A percentile compares a stretch with the other conserved stretches of the same genome.
These are phyloP conservation scores for Notarius lentiginosus DNA, from an alignment of 2,113 vertebrate species.

Conservation along the genomic window DNA sequence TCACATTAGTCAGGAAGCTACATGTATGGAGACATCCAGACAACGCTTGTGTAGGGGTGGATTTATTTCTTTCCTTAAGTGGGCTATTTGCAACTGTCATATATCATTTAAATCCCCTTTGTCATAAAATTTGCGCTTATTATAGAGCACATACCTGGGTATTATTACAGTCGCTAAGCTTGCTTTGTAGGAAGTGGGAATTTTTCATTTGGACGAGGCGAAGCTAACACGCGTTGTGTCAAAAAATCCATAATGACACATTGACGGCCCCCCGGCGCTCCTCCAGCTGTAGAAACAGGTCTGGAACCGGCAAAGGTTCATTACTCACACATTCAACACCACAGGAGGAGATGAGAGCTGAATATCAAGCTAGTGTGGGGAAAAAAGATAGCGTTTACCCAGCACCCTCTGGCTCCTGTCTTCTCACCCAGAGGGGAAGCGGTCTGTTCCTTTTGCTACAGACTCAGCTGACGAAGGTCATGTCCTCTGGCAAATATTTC, in stretches of 20 bases:
- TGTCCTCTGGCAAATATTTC: constrained; percentile 29
- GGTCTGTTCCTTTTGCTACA: constrained; percentile 46
- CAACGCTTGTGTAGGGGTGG: not conserved
- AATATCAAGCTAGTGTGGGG: constrained; percentile 52
- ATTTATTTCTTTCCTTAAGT: constrained; percentile 23
- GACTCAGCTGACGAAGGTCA: constrained; percentile 41
- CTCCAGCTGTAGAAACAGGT: constrained; percentile 55
- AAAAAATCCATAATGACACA: constrained; percentile 48
- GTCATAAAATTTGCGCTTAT: constrained; percentile 39
- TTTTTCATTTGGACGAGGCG: constrained; percentile 41
- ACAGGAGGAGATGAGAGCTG: constrained; percentile 52
- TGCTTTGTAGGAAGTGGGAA: constrained; percentile 22
- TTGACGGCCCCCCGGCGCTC: constrained; percentile 38
- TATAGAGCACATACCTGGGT: constrained; percentile 11
- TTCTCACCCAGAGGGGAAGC: constrained; percentile 37
- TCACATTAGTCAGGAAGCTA: constrained; percentile 7
- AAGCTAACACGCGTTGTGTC: constrained; percentile 45
- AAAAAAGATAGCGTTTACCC: constrained; percentile 47
- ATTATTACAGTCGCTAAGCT: constrained; percentile 40
- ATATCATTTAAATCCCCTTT: constrained; percentile 36
- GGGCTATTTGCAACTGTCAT: constrained; percentile 30
- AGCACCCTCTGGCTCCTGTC: constrained; percentile 31
- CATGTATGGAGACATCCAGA: not conserved
- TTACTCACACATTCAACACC: constrained; percentile 52
- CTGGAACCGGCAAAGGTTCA: constrained; percentile 51